Base-by-base conservation (phyloP, 2,888 invertebrate genomes). In the Drosophila subquinaria region DNA sequence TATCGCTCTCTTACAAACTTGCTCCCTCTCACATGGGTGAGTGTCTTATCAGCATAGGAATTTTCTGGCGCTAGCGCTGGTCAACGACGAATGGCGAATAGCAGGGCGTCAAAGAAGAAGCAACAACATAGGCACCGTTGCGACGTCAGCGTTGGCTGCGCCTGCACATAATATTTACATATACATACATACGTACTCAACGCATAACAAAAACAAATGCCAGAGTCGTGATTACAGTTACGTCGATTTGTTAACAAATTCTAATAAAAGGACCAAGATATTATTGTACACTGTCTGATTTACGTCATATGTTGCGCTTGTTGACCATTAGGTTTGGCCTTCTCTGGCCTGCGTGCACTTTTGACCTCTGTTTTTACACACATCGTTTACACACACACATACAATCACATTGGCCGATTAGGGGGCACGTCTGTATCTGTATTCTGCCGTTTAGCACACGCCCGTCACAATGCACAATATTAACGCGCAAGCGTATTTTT, bases 351-450 rank as follows among this genome's bases (percentile, higher is more conserved):
- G 73, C 68, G 64, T 81, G 79, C 82, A 86, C 84, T 85, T 81
- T 84, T 85, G 86, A 86, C 84, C 84, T 84, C 84, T 86, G 81
- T 33, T 74, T 77, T 71, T 51, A 61, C 47, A 50, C 66, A 73
- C 70, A 77, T 73, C 47, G 45, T 36, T 40, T 33, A 59, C 52
- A 48, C 36, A 38, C 27, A 27, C 27, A 27, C 47, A 27, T n/a
- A 15, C 60, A 47, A 53, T 50, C 43, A 55, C 36, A 6, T 35
- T 36, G 10, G 10, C 13, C 20, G 20, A 23, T 48, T 27, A 23
- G 35, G 73, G 66, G 76, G 76, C 76, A 53, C 77, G 73, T 63
- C 70, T 61, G n/a, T 36, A 47, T 30, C 66, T 61, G 13, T 36
- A 47, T 30, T 55, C 15, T 38, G 50, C 30, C 40, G 48, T 51